phyloP scores from a whole-genome alignment of 2,888 invertebrate species.

The Ophioninae sp. region DNA sequence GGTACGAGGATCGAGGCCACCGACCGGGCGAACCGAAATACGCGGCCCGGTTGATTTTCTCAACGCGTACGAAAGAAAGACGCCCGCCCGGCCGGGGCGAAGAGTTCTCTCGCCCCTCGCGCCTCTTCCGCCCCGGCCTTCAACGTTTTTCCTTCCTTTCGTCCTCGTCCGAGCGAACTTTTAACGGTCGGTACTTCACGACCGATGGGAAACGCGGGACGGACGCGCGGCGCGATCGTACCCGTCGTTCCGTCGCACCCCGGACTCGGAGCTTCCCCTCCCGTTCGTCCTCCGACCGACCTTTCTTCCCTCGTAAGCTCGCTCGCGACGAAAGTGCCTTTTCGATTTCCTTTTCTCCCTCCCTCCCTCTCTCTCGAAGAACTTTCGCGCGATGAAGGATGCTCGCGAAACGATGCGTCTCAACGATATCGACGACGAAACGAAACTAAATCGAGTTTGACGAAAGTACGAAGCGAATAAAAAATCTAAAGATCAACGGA shows the following conservation, averaged over 20 bases:
- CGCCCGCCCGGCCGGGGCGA: conserved; percentile 23
- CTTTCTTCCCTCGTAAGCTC: too few species aligned
- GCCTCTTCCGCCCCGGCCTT: conserved; percentile 31
- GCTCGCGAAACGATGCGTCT: too few species aligned
- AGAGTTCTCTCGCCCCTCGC: conserved; percentile 41
- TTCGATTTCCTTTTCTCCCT: too few species aligned
- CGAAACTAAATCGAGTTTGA: too few species aligned
- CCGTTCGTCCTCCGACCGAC: too few species aligned
- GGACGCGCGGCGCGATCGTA: conserved; percentile 20
- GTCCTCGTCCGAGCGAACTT: conserved; percentile 19
- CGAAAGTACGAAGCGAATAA: too few species aligned
- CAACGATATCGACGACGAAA: too few species aligned
- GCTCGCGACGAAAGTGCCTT: too few species aligned
- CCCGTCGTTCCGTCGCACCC: not conserved
- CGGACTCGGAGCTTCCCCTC: too few species aligned
- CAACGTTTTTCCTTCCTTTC: conserved; percentile 18
- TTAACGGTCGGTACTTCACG: conserved; percentile 42
- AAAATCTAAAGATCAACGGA: too few species aligned
- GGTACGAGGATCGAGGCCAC: conserved; percentile 46
- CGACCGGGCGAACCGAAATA: conserved; percentile 56
- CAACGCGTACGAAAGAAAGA: conserved; percentile 42
- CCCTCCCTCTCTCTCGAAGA: too few species aligned
- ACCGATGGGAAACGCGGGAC: conserved; percentile 21
- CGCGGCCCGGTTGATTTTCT: conserved; percentile 62
- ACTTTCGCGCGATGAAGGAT: too few species aligned